Conservation (phyloP, 2,888 invertebrate species). For the Cetonia aurata region DNA sequence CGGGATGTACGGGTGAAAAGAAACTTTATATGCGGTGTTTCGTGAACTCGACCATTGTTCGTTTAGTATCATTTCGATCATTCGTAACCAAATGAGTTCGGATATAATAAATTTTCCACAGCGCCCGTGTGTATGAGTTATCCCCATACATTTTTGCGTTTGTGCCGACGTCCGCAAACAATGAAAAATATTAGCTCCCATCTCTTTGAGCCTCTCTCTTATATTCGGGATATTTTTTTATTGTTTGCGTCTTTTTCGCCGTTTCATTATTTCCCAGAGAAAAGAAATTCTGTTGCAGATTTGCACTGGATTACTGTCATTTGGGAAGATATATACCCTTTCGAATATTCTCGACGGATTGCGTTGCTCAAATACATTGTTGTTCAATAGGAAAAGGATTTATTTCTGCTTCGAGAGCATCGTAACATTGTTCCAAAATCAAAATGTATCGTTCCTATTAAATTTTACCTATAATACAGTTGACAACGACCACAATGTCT, state of each 20-base stretch:
- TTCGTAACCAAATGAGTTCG: constrained; percentile 21
- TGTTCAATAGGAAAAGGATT: constrained; percentile 1
- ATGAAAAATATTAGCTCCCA: constrained; percentile 14
- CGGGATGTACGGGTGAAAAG: constrained; percentile 54
- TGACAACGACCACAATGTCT: too few species aligned
- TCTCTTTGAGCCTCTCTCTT: neutral
- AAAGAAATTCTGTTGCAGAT: constrained; percentile 31
- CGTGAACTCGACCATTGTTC: constrained; percentile 17
- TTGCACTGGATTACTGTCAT: constrained; percentile 40
- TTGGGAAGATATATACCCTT: constrained; percentile 15
- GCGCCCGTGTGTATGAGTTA: constrained; percentile 41
- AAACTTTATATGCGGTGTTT: constrained; percentile 49
- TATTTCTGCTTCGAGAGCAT: too few species aligned
- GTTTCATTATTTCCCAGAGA: constrained; percentile 1
- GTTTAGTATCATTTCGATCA: constrained; percentile 11
- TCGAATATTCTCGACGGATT: neutral
- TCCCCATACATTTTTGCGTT: constrained; percentile 7
- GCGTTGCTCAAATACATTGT: constrained; percentile 5
- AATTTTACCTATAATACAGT: too few species aligned
- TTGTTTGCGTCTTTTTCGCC: constrained; percentile 13
- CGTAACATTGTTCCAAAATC: too few species aligned
- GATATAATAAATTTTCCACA: constrained; percentile 15
- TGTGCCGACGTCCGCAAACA: constrained; percentile 3
- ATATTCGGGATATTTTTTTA: too few species aligned
- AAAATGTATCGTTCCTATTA: too few species aligned